Base-by-base conservation (phyloP, 2,888 invertebrate species). In the Tricholauxania praeusta region DNA sequence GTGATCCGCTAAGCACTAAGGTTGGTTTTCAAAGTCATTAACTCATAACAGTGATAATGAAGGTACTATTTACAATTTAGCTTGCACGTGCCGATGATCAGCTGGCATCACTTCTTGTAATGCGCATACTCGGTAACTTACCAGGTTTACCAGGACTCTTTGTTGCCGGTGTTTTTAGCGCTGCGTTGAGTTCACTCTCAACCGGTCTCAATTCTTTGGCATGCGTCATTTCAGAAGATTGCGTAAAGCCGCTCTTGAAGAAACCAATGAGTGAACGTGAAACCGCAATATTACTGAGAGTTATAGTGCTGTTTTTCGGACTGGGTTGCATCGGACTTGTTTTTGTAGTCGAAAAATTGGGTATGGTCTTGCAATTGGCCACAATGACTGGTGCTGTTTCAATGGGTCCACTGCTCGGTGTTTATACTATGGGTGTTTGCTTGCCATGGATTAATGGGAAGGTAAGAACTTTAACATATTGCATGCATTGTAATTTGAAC, bases 121-220 rank as follows among this genome's bases (percentile, higher is more conserved):
- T 96, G 95, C 93, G 96, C 77, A 91, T 93, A 22, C 87, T 96
- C 49, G 93, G 93, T 1, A 89, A 91, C 63, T 89, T 92, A 74
- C 95, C 95, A 0, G 96, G 96, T 0, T 84, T 97, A 59, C 93
- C 96, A 0, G 97, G 97, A 49, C 89, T 97, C 0, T 96, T 97
- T 83, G 92, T 96, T 0, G 94, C 96, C 59, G 96, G 96, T 7
- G 93, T 97, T 39, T 96, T 96, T 82, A 96, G 96, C 86, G 97
- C 96, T 12, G 95, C 96, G 1, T 88, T 97, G 53, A 94, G 94
- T 84, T 93, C 94, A 0, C 89, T 94, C 84, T 94, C 94, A 0
- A 94, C 94, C 14, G 94, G 93, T 0, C 87, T 94, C 0, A 95
- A 94, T 81, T 94, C 94, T 0, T 91, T 94, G 91, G 91, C 94